These are phyloP conservation scores for Catamblyrhynchus diadema DNA, from an alignment of 2,797 vertebrate genomes.

Conservation along the genomic window DNA sequence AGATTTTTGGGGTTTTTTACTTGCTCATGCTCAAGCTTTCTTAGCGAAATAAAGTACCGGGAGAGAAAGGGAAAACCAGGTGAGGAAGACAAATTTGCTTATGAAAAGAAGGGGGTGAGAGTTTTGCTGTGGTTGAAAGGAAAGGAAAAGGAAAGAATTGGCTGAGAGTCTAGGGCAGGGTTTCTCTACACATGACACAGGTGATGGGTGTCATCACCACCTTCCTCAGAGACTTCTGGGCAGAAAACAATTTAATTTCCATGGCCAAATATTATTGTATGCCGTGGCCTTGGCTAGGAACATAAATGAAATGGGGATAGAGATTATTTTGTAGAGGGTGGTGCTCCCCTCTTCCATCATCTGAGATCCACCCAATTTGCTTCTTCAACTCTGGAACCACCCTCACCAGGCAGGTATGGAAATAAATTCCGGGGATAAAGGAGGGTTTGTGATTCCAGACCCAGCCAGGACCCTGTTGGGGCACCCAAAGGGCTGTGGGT, in stretches of 20 bases:
- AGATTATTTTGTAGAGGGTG: not conserved
- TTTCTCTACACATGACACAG: not conserved
- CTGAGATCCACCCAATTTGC: not conserved
- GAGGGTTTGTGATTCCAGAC: not conserved
- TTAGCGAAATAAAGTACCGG: not conserved
- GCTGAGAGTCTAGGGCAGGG: not conserved
- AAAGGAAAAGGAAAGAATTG: not conserved
- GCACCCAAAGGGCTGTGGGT: not conserved
- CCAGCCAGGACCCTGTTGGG: accelerated
- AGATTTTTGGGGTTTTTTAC: not conserved
- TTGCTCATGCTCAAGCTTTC: not conserved
- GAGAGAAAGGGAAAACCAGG: not conserved
- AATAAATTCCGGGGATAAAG: not conserved
- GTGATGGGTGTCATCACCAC: not conserved
- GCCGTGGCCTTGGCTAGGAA: not conserved
- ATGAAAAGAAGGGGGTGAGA: not conserved
- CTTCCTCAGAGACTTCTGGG: not conserved
- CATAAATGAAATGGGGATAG: not conserved
- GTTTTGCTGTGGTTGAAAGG: not conserved
- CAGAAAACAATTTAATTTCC: not conserved
- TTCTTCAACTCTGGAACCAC: not conserved
- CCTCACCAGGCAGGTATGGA: not conserved
- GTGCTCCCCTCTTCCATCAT: not conserved
- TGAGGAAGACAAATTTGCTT: not conserved
- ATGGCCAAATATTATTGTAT: not conserved